Conservation (phyloP, 2,113 vertebrate species). For the Carassius gibelio region DNA sequence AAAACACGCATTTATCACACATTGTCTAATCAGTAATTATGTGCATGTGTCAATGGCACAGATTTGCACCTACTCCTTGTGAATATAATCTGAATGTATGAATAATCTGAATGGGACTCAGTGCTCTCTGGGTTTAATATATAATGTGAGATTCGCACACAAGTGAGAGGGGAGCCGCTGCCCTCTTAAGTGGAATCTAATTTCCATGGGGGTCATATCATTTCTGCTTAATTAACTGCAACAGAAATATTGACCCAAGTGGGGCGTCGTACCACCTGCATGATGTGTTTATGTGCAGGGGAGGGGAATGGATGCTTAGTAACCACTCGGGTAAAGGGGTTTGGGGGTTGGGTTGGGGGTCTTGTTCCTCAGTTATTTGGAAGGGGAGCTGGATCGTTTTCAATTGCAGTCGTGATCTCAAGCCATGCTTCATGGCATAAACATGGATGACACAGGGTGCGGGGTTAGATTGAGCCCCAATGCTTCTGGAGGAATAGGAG, state of each 20-base stretch:
- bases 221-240: conserved; percentile 75
- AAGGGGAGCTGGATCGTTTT: conserved; percentile 48
- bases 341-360: conserved; percentile 47
- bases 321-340: conserved; percentile 22
- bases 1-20: conserved; percentile 43
- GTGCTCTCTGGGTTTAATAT: conserved; percentile 32
- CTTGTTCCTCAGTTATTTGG: conserved; percentile 69
- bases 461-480: conserved; percentile 56
- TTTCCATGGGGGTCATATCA: conserved; percentile 66
- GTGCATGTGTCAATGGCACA: conserved; percentile 37
- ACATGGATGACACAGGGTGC: conserved; percentile 51
- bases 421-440: conserved; percentile 47
- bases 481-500: conserved; percentile 32
- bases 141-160: conserved; percentile 16
- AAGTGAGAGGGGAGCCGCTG: conserved; percentile 19
- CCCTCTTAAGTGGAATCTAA: conserved; percentile 53
- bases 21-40: conserved; percentile 45
- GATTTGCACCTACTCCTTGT: conserved; percentile 26
- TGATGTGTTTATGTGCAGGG: conserved; percentile 74
- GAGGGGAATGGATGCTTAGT: conserved; percentile 53
- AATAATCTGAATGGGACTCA: conserved; percentile 42
- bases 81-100: conserved; percentile 57
- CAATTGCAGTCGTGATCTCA: conserved; percentile 40
- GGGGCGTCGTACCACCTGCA: conserved; percentile 61
- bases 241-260: conserved; percentile 79